A percentile compares a stretch with the other conserved stretches of the same genome.
phyloP scores from a whole-genome alignment of 2,888 invertebrate species.

The Eubasilissa splendida region DNA sequence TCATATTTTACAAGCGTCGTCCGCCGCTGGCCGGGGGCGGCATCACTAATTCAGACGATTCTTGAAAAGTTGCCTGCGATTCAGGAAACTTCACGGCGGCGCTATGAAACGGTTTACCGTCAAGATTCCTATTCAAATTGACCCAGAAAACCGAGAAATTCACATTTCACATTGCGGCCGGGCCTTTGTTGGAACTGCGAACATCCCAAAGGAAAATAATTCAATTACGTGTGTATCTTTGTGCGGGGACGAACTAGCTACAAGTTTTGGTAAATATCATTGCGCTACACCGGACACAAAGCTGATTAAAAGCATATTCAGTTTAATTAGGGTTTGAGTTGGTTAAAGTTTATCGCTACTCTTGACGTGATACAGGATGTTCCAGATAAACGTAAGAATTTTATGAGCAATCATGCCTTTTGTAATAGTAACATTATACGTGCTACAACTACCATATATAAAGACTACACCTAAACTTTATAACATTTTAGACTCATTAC shows the following conservation, averaged over 20 bases:
- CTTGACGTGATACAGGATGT: no score
- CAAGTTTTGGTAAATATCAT: slow-evolving; percentile 3
- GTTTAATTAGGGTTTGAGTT: no score
- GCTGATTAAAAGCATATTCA: no score
- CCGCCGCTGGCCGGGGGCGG: not conserved
- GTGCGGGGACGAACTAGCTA: not conserved
- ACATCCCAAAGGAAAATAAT: not conserved
- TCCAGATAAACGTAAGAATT: no score
- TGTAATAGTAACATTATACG: no score
- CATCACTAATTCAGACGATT: slow-evolving; percentile 24
- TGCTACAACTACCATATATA: no score
- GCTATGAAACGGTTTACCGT: not conserved
- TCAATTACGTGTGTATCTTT: slow-evolving; percentile 16
- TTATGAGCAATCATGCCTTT: no score
- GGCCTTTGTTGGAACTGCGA: not conserved
- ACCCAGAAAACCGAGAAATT: not conserved
- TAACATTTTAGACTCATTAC: no score
- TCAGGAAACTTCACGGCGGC: slow-evolving; percentile 2
- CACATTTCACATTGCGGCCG: not conserved
- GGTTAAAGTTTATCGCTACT: no score
- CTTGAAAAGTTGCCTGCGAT: slow-evolving; percentile 12
- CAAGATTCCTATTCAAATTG: slow-evolving; percentile 2
- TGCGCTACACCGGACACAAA: no score
- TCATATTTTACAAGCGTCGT: not conserved
- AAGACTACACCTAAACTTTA: no score